These are phyloP conservation scores for Sandelia bainsii DNA, from an alignment of 2,797 vertebrate genomes.

Conservation along the genomic window DNA sequence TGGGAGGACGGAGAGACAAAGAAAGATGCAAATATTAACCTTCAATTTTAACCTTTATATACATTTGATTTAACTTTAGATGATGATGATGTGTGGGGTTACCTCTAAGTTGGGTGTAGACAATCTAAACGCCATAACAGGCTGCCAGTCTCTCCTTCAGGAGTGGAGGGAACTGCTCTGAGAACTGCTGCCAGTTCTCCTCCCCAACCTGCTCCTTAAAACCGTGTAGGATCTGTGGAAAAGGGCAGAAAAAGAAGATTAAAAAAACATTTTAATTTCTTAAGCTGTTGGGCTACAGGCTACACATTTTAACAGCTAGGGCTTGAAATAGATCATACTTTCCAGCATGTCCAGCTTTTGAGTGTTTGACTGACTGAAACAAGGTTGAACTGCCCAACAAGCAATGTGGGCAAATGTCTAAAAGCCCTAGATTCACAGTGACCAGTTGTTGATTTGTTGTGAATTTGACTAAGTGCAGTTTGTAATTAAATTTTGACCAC, in stretches of 20 bases:
- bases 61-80: not conserved
- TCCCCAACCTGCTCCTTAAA: slow-evolving; percentile 97
- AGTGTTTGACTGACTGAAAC: no score
- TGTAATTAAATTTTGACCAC: no score
- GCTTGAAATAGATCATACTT: no score
- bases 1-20: slow-evolving; percentile 47
- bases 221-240: slow-evolving; percentile 90
- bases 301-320: not conserved
- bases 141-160: slow-evolving; percentile 95
- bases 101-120: slow-evolving; percentile 81
- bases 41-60: not conserved
- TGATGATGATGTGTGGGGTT: not conserved
- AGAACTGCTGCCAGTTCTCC: slow-evolving; percentile 97
- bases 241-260: not conserved
- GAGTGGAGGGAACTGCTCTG: slow-evolving; percentile 94
- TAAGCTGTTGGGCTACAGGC: not conserved
- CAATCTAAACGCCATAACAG: slow-evolving; percentile 92
- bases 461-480: no score
- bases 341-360: no score
- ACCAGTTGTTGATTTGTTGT: no score
- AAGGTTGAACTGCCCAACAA: no score
- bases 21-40: slow-evolving; percentile 10
- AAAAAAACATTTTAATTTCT: no score
- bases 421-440: no score
- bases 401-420: no score